Evolutionary conservation across 2,888 invertebrate genomes (phyloP).

Genomic region (Athalia rosae): DNA sequence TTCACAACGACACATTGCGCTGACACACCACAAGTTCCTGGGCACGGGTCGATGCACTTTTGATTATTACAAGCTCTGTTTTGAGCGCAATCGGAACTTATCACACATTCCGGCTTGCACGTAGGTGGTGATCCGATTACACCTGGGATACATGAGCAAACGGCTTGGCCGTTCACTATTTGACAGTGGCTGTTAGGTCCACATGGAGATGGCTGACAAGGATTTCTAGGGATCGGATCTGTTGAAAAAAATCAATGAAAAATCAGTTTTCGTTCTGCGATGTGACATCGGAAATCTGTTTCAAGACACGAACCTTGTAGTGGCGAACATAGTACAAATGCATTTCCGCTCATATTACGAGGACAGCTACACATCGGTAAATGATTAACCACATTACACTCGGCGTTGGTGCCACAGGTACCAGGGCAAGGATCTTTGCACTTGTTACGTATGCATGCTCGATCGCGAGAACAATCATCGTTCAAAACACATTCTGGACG

Average conservation of each 20-base stretch:
- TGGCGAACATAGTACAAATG: conserved; percentile 79
- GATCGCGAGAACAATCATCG: conserved; percentile 71
- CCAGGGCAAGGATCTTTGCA: conserved; percentile 80
- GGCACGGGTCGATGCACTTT: conserved; percentile 88
- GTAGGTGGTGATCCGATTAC: conserved; percentile 83
- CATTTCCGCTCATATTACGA: conserved; percentile 82
- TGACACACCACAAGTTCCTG: conserved; percentile 85
- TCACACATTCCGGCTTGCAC: conserved; percentile 88
- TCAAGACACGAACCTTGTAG: conserved; percentile 74
- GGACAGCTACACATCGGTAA: conserved; percentile 78
- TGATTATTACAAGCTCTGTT: conserved; percentile 85
- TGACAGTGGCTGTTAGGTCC: conserved; percentile 86
- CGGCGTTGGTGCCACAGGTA: conserved; percentile 84
- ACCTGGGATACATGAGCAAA: conserved; percentile 86
- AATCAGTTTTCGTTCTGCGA: conserved; percentile 46
- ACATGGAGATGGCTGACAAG: conserved; percentile 81
- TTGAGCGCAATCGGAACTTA: conserved; percentile 86
- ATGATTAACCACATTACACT: conserved; percentile 83
- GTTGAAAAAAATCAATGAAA: conserved; percentile 51
- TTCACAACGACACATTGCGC: conserved; percentile 87
- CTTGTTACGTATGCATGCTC: conserved; percentile 73
- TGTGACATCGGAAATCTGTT: conserved; percentile 14
- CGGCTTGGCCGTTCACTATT: conserved; percentile 76
- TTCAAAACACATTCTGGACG: conserved; percentile 73
- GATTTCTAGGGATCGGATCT: conserved; percentile 69